Evolutionary conservation across 2,797 vertebrate species (phyloP), one percentile per base, ranked within the genome.

Genomic region (Neomorphus geoffroyi): DNA sequence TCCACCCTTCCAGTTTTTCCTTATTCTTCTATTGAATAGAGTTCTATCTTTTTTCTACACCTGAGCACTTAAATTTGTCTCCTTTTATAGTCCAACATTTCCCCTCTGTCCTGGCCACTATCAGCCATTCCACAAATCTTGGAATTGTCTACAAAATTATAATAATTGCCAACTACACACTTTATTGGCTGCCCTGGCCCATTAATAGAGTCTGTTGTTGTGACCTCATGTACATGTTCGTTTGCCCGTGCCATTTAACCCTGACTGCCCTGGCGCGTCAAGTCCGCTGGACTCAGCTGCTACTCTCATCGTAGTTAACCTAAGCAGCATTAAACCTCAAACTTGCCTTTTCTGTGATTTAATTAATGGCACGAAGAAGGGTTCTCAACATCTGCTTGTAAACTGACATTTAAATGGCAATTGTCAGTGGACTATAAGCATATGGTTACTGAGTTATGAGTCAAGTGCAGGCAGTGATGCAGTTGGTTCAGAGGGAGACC

Each of bases 321-420:
- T 18, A 8, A 88, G 64, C 80, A 70, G 15, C 1, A 2, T 46
- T 37, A 89, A 50, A 39, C 26, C 53, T 39, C 62, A 87, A 51
- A 82, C 64, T 80, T 62, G n/a, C 69, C 73, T 69, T 92, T 81
- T 74, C 87, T 82, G 45, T 32, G 60, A 84, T 92, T 90, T 92
- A 95, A 92, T 94, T 89, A 95, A 95, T 88, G 67, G 62, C 70
- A 54, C 80, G 81, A 70, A 93, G 87, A 56, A 70, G 0, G 46
- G 45, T 77, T 86, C 89, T 64, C 46, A 83, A 83, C 93, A 97
- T 91, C 97, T 97, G 97, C 95, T 95, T 95, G 72, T 93, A 97
- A 96, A 93, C 96, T 97, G 97, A 98, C 92, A 96, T 97, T 98
- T 97, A 97, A 97, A 97, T 90, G 91, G 94, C 94, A 97, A 84